Base-by-base conservation (phyloP, 2,888 invertebrate species). In the Pseudolycoriella hygida region DNA sequence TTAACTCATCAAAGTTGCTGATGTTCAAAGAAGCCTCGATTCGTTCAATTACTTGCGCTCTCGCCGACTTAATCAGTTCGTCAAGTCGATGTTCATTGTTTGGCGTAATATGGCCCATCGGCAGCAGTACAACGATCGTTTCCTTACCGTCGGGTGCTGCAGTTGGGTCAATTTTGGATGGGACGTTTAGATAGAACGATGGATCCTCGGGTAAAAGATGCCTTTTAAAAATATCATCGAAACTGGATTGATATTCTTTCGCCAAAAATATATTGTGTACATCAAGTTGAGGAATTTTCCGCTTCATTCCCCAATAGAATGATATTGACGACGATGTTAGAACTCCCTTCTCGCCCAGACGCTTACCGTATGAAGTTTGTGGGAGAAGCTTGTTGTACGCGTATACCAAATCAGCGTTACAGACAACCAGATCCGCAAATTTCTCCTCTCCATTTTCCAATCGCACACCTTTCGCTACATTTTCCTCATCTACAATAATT, bases 371-470 rank as follows among this genome's bases (percentile, higher is more conserved):
- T 3, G 34, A 5, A 15, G 43, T 43, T 20, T 18, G 14, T 8
- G 43, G 43, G 12, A 43, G 32, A 2, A 43, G 20, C 19, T 43
- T 43, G 20, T 43, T 43, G 17, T 43, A 43, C 2, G 43, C 43
- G 25, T 43, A 43, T 2, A 43, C 43, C 20, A 43, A 37, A 43
- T 43, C 43, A n/a, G 43, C 43, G 19, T 43, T 43, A 10, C 43
- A 43, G 3, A 43, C 20, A 15, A 43, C 43, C 4, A 43, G 19
- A 20, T 43, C 43, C 3, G 43, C 34, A 38, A 19, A 43, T 20
- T 43, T 37, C 34, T 37, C 37, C 3, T 37, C 37, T n/a, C 43
- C 43, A 12, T 38, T 37, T 38, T 37, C 34, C 2, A 43, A 12
- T 17, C 15, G 34, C 10, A 43, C 43, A 20, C 43, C 43, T 38